phyloP scores from a whole-genome alignment of 2,113 vertebrate species.

The Zosterops pallidus region DNA sequence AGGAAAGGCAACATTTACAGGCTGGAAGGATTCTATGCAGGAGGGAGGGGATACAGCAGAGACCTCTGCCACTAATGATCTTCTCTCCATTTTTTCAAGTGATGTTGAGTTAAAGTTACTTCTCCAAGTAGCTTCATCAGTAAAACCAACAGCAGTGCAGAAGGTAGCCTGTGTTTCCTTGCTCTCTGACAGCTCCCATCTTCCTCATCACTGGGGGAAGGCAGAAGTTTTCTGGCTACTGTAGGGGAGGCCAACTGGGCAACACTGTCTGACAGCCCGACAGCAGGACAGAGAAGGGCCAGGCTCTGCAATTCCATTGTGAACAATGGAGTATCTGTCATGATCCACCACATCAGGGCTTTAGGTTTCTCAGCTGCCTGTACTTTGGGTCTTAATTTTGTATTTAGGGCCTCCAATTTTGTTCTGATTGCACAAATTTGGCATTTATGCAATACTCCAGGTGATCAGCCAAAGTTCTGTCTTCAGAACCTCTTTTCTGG shows the following conservation, averaged over 20 bases:
- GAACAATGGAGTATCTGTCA: neutral
- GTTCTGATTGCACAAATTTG: neutral
- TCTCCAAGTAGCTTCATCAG: neutral
- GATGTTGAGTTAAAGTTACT: neutral
- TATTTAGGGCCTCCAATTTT: neutral
- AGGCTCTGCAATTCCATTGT: neutral
- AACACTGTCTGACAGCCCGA: fast-evolving
- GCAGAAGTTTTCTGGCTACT: neutral
- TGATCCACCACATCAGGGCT: neutral
- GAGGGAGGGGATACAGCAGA: neutral
- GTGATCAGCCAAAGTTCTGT: neutral
- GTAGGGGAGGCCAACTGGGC: fast-evolving
- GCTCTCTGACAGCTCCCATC: neutral
- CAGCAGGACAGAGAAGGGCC: neutral
- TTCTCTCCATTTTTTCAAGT: neutral
- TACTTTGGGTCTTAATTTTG: neutral
- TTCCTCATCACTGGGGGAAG: neutral
- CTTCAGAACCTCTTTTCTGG: neutral
- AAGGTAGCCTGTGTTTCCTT: neutral
- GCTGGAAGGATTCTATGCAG: neutral
- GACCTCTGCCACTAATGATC: neutral
- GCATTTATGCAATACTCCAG: neutral
- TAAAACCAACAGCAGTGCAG: neutral
- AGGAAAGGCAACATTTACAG: neutral
- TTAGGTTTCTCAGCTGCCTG: neutral